Evolutionary conservation across 2,888 invertebrate genomes (phyloP).

Genomic region (Cerastis leucographa): DNA sequence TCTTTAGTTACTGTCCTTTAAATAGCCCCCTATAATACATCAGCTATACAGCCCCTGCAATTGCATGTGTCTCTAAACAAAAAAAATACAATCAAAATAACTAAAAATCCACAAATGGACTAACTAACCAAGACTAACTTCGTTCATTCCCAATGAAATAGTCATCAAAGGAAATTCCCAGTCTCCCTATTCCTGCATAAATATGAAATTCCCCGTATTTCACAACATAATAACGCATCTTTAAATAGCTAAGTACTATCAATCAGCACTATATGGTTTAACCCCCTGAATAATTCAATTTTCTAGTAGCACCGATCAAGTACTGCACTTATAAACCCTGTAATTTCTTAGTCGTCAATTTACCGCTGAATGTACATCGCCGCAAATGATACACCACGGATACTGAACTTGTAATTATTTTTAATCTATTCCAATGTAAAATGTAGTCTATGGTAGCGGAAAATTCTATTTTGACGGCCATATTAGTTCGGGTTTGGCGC

Average conservation of each 20-base stretch:
- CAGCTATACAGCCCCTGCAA: not conserved
- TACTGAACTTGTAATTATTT: conserved; percentile 63
- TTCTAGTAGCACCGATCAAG: conserved; percentile 62
- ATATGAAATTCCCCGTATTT: conserved; percentile 19
- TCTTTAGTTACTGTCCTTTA: not conserved
- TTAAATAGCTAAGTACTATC: conserved; percentile 30
- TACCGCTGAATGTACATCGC: conserved; percentile 49
- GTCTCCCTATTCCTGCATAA: conserved; percentile 4
- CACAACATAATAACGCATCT: conserved; percentile 25
- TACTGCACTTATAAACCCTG: conserved; percentile 47
- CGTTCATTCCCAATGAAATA: conserved; percentile 6
- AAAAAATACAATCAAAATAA: not conserved
- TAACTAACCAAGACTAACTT: conserved; percentile 9
- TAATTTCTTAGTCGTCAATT: conserved; percentile 65
- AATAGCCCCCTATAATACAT: not conserved
- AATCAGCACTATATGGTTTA: conserved; percentile 37
- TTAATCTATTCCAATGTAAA: conserved; percentile 65
- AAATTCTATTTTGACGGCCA: conserved; percentile 61
- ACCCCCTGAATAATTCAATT: conserved; percentile 62
- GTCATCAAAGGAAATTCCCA: conserved; percentile 31
- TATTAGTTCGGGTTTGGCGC: conserved; percentile 53
- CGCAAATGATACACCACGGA: conserved; percentile 53
- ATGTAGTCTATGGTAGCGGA: conserved; percentile 53
- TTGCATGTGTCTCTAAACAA: not conserved
- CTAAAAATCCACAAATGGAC: not conserved